Evolutionary conservation across 2,797 vertebrate species (phyloP).

Genomic region (Leuciscus waleckii): DNA sequence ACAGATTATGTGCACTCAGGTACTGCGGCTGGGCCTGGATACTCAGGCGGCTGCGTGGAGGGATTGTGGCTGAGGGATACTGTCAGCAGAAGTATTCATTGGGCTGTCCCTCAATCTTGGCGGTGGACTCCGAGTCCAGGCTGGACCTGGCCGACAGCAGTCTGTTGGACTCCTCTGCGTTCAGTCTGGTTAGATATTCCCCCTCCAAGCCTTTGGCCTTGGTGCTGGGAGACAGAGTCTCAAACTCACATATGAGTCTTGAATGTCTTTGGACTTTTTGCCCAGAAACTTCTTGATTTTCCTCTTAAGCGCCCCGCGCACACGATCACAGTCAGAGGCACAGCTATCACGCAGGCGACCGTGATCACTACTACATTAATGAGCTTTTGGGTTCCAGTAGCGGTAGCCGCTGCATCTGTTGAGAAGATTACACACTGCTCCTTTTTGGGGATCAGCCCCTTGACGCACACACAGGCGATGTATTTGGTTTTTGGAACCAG

Average conservation of each 20-base stretch:
- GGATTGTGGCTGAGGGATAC: constrained; percentile 77
- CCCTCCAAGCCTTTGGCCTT: constrained; percentile 82
- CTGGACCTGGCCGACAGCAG: constrained; percentile 92
- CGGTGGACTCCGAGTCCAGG: constrained; percentile 88
- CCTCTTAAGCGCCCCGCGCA: constrained; percentile 90
- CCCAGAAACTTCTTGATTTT: constrained; percentile 87
- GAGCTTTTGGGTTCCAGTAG: constrained; percentile 91
- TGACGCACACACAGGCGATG: constrained; percentile 91
- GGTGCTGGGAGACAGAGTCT: constrained; percentile 84
- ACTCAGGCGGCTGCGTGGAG: constrained; percentile 66
- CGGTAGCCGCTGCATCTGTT: constrained; percentile 89
- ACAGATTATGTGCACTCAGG: constrained; percentile 56
- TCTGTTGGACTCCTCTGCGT: constrained; percentile 90
- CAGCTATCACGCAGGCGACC: constrained; percentile 90
- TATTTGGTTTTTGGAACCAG: constrained; percentile 94
- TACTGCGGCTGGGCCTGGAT: constrained; percentile 64
- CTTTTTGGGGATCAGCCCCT: constrained; percentile 89
- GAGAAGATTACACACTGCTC: constrained; percentile 98
- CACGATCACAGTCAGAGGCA: constrained; percentile 93
- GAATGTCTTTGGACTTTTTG: constrained; percentile 84
- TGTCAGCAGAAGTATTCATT: constrained; percentile 96
- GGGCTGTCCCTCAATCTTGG: constrained; percentile 84
- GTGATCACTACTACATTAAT: constrained; percentile 97
- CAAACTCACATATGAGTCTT: constrained; percentile 91
- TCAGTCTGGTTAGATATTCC: constrained; percentile 85